These are phyloP conservation scores for Xestia sexstrigata DNA, from an alignment of 2,888 invertebrate genomes.

Conservation along the genomic window DNA sequence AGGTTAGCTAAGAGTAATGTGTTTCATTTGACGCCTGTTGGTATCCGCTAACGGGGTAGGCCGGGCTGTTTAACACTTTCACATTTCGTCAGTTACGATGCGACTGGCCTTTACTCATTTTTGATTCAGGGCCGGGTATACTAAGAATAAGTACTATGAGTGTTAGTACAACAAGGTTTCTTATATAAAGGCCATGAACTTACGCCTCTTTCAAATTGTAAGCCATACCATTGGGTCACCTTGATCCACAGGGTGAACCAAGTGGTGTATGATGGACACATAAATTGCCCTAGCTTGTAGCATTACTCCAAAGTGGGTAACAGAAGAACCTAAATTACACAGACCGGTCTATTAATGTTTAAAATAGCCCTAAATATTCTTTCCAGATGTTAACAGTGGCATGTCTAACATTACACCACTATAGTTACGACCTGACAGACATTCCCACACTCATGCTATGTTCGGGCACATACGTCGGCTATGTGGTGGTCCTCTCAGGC, in stretches of 20 bases:
- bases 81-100: not conserved
- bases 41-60: not conserved
- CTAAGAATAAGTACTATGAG: not conserved
- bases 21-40: not conserved
- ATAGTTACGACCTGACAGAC: constrained; percentile 87
- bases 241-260: not conserved
- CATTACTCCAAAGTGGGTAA: not conserved
- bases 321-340: not conserved
- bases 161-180: not conserved
- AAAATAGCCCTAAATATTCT: not conserved
- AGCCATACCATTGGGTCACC: not conserved
- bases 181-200: not conserved
- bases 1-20: not conserved
- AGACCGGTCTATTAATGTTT: not conserved
- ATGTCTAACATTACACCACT: constrained; percentile 84
- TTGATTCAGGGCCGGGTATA: no score
- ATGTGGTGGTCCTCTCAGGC: constrained; percentile 85
- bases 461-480: constrained; percentile 86
- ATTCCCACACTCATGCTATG: constrained; percentile 85
- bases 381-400: constrained; percentile 82
- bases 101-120: not conserved
- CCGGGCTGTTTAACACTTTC: not conserved
- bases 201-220: not conserved
- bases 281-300: not conserved
- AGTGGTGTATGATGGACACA: not conserved